These are phyloP conservation scores for Dryadula phaetusa DNA, from an alignment of 2,888 invertebrate genomes.

Conservation along the genomic window DNA sequence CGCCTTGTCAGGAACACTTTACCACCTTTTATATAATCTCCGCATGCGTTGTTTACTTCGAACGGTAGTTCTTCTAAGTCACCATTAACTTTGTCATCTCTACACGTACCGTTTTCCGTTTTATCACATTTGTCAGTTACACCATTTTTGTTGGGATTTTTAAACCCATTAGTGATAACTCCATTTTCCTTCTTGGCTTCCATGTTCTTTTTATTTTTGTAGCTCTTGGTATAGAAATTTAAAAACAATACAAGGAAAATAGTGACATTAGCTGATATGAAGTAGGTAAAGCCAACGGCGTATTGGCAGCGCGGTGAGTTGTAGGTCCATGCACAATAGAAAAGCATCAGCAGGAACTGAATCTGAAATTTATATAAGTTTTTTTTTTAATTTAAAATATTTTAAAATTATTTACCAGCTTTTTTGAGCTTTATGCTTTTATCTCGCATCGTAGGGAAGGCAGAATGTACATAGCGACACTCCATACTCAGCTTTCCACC, in stretches of 20 bases:
- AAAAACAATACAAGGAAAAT: conserved; percentile 87
- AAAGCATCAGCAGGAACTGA: conserved; percentile 88
- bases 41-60: conserved; percentile 66
- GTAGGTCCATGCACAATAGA: conserved; percentile 84
- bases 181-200: conserved; percentile 57
- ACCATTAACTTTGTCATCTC: conserved; percentile 54
- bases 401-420: too few relatives aligned
- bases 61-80: conserved; percentile 63
- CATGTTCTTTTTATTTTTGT: conserved; percentile 64
- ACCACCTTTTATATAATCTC: conserved; percentile 67
- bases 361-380: conserved; percentile 65
- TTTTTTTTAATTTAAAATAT: not conserved
- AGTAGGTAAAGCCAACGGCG: conserved; percentile 83
- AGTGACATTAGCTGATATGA: conserved; percentile 81
- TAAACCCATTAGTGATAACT: conserved; percentile 57
- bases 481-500: too few relatives aligned
- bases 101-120: conserved; percentile 56
- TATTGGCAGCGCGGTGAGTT: conserved; percentile 85
- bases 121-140: conserved; percentile 49
- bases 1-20: conserved; percentile 70
- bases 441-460: too few relatives aligned
- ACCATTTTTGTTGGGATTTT: conserved; percentile 52
- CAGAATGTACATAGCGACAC: too few relatives aligned
- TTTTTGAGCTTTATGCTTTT: too few relatives aligned
- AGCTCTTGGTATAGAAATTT: conserved; percentile 86